Base-by-base conservation (phyloP, 2,888 invertebrate species). In the Muscina levida region DNA sequence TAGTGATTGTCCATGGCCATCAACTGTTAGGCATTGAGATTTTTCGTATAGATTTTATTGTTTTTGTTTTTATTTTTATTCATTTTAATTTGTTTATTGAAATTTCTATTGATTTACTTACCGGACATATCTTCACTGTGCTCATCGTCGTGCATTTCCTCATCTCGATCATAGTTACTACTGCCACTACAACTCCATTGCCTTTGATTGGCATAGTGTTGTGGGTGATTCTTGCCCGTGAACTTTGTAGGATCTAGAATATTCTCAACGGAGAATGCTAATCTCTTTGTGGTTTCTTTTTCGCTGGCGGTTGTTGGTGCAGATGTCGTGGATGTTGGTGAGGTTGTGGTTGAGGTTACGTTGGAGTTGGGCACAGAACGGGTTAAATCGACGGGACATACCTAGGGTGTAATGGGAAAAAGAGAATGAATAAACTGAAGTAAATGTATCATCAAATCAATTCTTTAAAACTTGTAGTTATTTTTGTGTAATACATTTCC, bases 181-280 rank as follows among this genome's bases (percentile, higher is more conserved):
- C 86, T 86, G 79, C 86, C 85, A 72, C 85, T 86, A 77, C 86
- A 87, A 89, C 91, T 85, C 92, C 93, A 87, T 91, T 89, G 89
- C 65, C 90, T 84, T 87, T 91, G 84, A 2, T 87, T 87, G 15
- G 80, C 79, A 15, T 85, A 86, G 6, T 83, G 83, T 22, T 79
- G 77, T 26, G 84, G 78, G 66, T 83, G 74, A 59, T 77, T 88
- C 86, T 93, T 91, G 37, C 96, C 96, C 26, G 96, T 97, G 89
- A 97, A 97, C 91, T 97, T 97, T 86, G 94, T 97, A 2, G 97
- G 97, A 90, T 97, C 97, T 84, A 97, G 91, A 83, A 97, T 97
- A 88, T 97, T 97, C 91, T 97, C 97, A 22, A 97, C 97, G 4
- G 96, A 96, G 91, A 97, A 97, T 17, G 97, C 96, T 82, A 97